Evolutionary conservation across 2,113 vertebrate genomes (phyloP).

Genomic region (Catharus minimus): DNA sequence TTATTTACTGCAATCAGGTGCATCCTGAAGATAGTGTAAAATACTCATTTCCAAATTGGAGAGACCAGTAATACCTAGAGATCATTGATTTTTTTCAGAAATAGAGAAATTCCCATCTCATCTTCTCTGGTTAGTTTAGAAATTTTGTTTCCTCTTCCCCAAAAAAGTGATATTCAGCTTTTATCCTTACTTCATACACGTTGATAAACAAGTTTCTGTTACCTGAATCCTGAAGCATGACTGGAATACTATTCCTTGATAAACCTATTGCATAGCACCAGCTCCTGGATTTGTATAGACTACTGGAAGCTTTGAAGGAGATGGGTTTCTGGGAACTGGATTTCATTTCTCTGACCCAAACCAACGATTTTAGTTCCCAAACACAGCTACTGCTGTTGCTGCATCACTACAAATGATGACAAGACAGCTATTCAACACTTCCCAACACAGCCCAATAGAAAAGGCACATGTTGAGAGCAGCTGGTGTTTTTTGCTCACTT

Average conservation of each 20-base stretch:
- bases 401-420: background rate
- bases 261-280: background rate
- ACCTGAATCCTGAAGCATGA: background rate
- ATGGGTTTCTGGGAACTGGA: background rate
- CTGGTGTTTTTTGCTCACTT: background rate
- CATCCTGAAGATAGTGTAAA: background rate
- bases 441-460: background rate
- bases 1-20: background rate
- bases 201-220: background rate
- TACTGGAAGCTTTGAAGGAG: background rate
- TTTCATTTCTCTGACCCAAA: background rate
- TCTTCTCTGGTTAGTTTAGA: background rate
- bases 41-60: background rate
- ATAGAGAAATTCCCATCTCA: background rate
- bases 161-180: background rate
- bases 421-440: background rate
- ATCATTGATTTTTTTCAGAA: background rate
- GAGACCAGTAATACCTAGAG: background rate
- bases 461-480: background rate
- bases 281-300: background rate
- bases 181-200: background rate
- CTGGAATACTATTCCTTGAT: background rate
- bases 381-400: background rate
- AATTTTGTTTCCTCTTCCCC: background rate
- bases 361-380: background rate